Evolutionary conservation across 1,140 invertebrate genomes (phyloP).

Genomic region (Eurytemora carolleeae): DNA sequence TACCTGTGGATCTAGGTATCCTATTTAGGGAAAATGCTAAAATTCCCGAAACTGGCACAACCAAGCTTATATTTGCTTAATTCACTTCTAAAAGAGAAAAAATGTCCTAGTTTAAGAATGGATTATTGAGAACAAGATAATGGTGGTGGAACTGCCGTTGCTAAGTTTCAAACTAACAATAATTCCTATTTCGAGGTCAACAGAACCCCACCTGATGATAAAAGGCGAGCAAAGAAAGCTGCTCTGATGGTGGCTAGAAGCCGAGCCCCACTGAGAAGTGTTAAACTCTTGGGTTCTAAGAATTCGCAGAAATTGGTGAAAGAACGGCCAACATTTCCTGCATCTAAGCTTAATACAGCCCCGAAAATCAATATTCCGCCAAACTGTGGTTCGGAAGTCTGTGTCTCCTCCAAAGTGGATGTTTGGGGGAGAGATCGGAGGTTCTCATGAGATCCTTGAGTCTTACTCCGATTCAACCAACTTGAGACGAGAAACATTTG

Average conservation of each 20-base stretch:
- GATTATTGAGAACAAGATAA: too few relatives aligned
- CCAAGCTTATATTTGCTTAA: too few relatives aligned
- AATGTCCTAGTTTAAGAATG: too few relatives aligned
- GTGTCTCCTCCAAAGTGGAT: not conserved
- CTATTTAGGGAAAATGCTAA: too few relatives aligned
- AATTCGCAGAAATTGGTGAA: not conserved
- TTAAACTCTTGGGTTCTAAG: not conserved
- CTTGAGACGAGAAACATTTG: not conserved
- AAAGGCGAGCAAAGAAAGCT: not conserved
- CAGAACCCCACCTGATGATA: not conserved
- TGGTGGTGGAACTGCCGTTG: too few relatives aligned
- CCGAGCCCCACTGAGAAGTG: not conserved
- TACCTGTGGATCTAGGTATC: too few relatives aligned
- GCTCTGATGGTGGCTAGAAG: not conserved
- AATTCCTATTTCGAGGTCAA: too few relatives aligned
- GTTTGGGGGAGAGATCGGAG: not conserved
- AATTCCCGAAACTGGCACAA: too few relatives aligned
- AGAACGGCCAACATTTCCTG: not conserved
- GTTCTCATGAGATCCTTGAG: not conserved
- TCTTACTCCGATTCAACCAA: not conserved
- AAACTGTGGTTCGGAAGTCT: not conserved
- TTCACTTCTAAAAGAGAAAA: too few relatives aligned
- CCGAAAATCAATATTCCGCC: too few relatives aligned
- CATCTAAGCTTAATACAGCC: not conserved
- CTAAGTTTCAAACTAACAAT: too few relatives aligned